These are phyloP conservation scores for Microctonus brassicae DNA, from an alignment of 2,888 invertebrate genomes.

Conservation along the genomic window DNA sequence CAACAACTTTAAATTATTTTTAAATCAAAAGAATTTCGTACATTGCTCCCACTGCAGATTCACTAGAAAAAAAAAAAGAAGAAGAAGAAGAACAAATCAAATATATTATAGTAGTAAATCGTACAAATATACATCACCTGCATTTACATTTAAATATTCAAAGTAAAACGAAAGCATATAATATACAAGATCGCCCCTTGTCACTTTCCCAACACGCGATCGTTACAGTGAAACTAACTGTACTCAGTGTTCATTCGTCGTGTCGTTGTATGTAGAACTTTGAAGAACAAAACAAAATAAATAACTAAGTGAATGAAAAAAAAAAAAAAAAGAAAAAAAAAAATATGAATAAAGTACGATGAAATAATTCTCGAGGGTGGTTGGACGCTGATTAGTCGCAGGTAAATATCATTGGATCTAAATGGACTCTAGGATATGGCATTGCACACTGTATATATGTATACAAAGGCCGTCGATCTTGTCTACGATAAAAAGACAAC, in stretches of 20 bases:
- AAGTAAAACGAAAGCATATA: slow-evolving; percentile 14
- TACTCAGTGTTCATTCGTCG: not conserved
- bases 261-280: not conserved
- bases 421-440: slow-evolving; percentile 43
- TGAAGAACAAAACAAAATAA: not conserved
- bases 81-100: no score
- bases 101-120: not conserved
- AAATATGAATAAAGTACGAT: not conserved
- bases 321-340: not conserved
- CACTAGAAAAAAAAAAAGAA: no score
- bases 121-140: not conserved
- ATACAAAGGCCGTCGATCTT: slow-evolving; percentile 43
- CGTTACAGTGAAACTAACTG: slow-evolving; percentile 29
- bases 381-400: slow-evolving; percentile 45
- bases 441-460: not conserved
- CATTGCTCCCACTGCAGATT: no score
- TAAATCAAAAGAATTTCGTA: no score
- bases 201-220: slow-evolving; percentile 37
- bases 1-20: no score
- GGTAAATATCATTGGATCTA: slow-evolving; percentile 45
- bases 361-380: slow-evolving; percentile 25
- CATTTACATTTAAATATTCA: not conserved
- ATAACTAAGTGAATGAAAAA: slow-evolving; percentile 1
- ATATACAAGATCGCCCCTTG: slow-evolving; percentile 12
- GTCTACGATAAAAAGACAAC: slow-evolving; percentile 49